Evolutionary conservation across 35 echinoderm and acorn worm genomes (phyloP).

Genomic region (Holothuria glaberrima): DNA sequence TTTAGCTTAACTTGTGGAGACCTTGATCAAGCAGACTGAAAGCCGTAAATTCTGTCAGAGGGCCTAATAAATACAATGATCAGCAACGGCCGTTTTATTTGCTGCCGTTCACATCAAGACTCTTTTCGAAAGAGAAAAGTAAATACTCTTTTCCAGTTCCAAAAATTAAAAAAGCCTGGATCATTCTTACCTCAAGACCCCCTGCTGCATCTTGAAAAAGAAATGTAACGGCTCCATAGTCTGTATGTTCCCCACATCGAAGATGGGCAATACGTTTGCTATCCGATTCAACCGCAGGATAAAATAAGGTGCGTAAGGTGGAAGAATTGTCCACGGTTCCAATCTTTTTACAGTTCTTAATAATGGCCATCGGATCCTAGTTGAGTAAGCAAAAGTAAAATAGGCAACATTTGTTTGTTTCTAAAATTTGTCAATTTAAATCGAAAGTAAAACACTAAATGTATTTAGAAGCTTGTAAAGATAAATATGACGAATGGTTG

Average conservation of each 20-base stretch:
- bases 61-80: too few relatives aligned
- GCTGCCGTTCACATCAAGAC: too few relatives aligned
- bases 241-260: conserved; percentile 90
- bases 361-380: conserved; percentile 74
- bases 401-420: background rate
- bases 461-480: too few relatives aligned
- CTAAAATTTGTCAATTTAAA: background rate
- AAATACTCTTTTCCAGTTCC: too few relatives aligned
- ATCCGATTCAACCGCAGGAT: conserved; percentile 56
- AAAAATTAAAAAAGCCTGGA: too few relatives aligned
- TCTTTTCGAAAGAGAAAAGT: too few relatives aligned
- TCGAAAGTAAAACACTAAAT: background rate
- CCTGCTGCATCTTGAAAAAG: conserved; percentile 87
- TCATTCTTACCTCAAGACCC: conserved; percentile 77
- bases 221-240: conserved; percentile 90
- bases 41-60: too few relatives aligned
- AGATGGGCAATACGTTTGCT: conserved; percentile 48
- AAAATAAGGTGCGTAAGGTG: conserved; percentile 72
- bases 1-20: too few relatives aligned
- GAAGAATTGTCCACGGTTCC: conserved; percentile 55
- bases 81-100: too few relatives aligned
- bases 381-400: background rate
- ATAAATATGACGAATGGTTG: too few relatives aligned
- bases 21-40: too few relatives aligned
- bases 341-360: conserved; percentile 54